Evolutionary conservation across 2,888 invertebrate species (phyloP).

Genomic region (Aquatica leii): DNA sequence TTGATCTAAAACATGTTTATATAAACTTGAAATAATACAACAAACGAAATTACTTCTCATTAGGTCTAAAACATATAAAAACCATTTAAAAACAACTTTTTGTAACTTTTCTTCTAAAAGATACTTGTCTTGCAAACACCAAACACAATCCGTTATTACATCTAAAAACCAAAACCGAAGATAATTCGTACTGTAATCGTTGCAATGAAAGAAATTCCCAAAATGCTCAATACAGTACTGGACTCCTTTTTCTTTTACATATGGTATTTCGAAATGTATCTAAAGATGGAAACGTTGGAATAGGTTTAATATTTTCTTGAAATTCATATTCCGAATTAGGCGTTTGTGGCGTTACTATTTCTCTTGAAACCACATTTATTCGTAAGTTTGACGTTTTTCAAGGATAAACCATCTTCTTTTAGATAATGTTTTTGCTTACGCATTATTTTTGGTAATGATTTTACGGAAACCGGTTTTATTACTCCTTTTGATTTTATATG

Average conservation of each 20-base stretch:
- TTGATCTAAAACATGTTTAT: conserved; percentile 46
- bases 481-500: too few relatives aligned
- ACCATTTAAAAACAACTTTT: conserved; percentile 55
- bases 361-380: not conserved
- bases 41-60: conserved; percentile 50
- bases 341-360: conserved; percentile 47
- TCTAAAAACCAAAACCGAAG: conserved; percentile 60
- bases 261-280: conserved; percentile 48
- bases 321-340: conserved; percentile 44
- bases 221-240: conserved; percentile 50
- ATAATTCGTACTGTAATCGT: conserved; percentile 50
- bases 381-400: not conserved
- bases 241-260: conserved; percentile 53
- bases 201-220: conserved; percentile 50
- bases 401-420: conserved; percentile 15
- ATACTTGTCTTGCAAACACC: conserved; percentile 58
- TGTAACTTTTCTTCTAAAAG: conserved; percentile 52
- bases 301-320: conserved; percentile 1
- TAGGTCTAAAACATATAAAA: conserved; percentile 54
- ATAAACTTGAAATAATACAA: not conserved
- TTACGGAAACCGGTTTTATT: too few relatives aligned
- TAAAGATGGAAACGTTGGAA: conserved; percentile 45
- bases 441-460: too few relatives aligned
- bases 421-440: not conserved
- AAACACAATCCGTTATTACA: conserved; percentile 57